Evolutionary conservation across 1,140 invertebrate genomes (phyloP).

Genomic region (Drosophila gunungcola): DNA sequence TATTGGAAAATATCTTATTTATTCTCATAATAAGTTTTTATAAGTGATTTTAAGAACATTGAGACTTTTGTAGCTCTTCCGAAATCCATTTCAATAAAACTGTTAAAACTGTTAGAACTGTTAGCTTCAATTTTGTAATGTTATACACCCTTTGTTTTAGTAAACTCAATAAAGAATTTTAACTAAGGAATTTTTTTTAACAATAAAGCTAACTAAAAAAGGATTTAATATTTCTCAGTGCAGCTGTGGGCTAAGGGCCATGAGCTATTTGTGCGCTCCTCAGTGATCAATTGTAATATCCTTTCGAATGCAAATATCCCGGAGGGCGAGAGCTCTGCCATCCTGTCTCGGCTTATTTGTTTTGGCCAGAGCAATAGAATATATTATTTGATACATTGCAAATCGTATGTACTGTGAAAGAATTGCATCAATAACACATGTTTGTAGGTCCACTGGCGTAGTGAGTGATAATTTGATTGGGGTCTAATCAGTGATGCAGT

Average conservation of each 20-base stretch:
- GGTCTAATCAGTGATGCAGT: conserved; percentile 27
- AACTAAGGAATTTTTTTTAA: too few species aligned
- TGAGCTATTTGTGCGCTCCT: conserved; percentile 22
- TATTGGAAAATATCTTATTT: neutral
- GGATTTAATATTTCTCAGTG: neutral
- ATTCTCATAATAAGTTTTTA: too few species aligned
- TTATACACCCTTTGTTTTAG: too few species aligned
- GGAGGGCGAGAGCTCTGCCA: conserved; percentile 4
- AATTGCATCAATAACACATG: conserved; percentile 73
- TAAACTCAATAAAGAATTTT: too few species aligned
- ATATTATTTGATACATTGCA: conserved; percentile 51
- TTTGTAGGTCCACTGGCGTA: conserved; percentile 33
- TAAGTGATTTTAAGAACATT: too few species aligned
- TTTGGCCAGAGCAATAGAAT: conserved; percentile 56
- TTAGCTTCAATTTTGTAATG: too few species aligned
- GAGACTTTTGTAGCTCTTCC: too few species aligned
- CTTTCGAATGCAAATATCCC: conserved; percentile 76
- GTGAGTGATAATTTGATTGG: conserved; percentile 41
- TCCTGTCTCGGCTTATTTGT: conserved; percentile 50
- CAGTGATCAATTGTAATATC: conserved; percentile 79
- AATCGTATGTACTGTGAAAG: conserved; percentile 37
- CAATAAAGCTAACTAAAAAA: neutral
- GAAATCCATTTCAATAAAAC: too few species aligned
- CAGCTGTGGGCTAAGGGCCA: conserved; percentile 4
- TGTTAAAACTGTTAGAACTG: too few species aligned